These are phyloP conservation scores for Semnornis frantzii DNA, from an alignment of 2,113 vertebrate species.

Conservation along the genomic window DNA sequence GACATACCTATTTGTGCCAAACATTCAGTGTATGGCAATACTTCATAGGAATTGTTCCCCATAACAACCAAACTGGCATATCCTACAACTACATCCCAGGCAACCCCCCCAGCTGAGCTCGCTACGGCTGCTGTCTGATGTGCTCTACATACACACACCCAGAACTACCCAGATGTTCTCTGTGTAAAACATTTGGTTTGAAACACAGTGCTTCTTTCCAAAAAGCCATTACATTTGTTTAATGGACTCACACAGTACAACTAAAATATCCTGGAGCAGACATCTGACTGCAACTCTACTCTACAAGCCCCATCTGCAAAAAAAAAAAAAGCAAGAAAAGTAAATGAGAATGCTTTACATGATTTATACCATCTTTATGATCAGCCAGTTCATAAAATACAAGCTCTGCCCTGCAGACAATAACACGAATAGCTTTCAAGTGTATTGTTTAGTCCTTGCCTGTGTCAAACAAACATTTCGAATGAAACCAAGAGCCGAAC, in stretches of 20 bases:
- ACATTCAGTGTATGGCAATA: conserved; percentile 66
- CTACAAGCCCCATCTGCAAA: conserved; percentile 74
- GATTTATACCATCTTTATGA: conserved; percentile 74
- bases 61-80: conserved; percentile 74
- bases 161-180: conserved; percentile 81
- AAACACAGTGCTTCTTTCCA: conserved; percentile 73
- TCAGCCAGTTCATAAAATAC: conserved; percentile 77
- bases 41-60: conserved; percentile 74
- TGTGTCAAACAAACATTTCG: conserved; percentile 61
- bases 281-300: conserved; percentile 75
- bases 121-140: conserved; percentile 75
- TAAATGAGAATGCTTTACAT: conserved; percentile 71
- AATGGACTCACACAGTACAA: conserved; percentile 77
- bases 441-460: conserved; percentile 65
- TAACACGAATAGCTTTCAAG: conserved; percentile 75
- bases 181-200: conserved; percentile 81
- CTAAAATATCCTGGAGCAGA: conserved; percentile 80
- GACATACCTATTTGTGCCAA: conserved; percentile 50
- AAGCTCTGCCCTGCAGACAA: conserved; percentile 68
- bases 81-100: conserved; percentile 76
- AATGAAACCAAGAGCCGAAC: conserved; percentile 26
- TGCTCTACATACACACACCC: conserved; percentile 72
- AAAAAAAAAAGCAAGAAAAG: conserved; percentile 54
- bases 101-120: conserved; percentile 74
- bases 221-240: conserved; percentile 79